Evolutionary conservation across 1,140 invertebrate species (phyloP).

Genomic region (Drosophila ercepeae): DNA sequence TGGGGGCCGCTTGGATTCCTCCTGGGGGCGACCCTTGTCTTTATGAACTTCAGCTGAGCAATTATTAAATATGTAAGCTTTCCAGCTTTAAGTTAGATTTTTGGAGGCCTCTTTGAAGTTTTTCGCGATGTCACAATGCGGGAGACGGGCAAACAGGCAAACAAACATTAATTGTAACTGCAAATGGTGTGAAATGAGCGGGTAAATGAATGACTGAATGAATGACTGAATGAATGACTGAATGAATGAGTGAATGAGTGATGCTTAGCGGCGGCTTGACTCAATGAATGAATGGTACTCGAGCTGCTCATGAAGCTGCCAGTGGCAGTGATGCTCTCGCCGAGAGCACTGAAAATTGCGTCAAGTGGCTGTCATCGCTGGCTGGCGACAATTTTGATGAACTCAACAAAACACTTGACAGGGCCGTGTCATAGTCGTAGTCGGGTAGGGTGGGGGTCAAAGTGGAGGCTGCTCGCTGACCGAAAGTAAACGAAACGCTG

Average conservation of each 20-base stretch:
- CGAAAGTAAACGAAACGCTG: conserved; percentile 27
- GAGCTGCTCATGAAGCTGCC: conserved; percentile 62
- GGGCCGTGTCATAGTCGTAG: conserved; percentile 12
- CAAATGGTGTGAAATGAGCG: conserved; percentile 71
- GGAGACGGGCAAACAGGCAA: conserved; percentile 64
- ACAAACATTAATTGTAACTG: conserved; percentile 77
- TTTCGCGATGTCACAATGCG: conserved; percentile 42
- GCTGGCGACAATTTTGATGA: conserved; percentile 77
- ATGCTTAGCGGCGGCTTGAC: conserved; percentile 52
- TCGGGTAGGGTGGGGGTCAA: neutral
- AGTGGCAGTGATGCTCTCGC: conserved; percentile 25
- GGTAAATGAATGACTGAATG: conserved; percentile 24
- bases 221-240: conserved; percentile 47
- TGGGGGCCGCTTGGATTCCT: conserved; percentile 39
- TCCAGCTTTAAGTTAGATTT: conserved; percentile 46
- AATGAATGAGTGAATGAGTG: conserved; percentile 44
- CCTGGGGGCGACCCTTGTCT: conserved; percentile 30
- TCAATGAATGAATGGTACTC: conserved; percentile 62
- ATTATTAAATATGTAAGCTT: conserved; percentile 76
- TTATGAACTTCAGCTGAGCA: conserved; percentile 68
- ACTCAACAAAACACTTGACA: conserved; percentile 82
- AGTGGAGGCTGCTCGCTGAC: neutral
- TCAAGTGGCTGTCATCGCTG: conserved; percentile 66
- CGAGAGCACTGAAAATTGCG: conserved; percentile 60
- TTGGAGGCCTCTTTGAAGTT: conserved; percentile 58